Evolutionary conservation across 2,888 invertebrate genomes (phyloP).

Genomic region (Drosophila barbarae): DNA sequence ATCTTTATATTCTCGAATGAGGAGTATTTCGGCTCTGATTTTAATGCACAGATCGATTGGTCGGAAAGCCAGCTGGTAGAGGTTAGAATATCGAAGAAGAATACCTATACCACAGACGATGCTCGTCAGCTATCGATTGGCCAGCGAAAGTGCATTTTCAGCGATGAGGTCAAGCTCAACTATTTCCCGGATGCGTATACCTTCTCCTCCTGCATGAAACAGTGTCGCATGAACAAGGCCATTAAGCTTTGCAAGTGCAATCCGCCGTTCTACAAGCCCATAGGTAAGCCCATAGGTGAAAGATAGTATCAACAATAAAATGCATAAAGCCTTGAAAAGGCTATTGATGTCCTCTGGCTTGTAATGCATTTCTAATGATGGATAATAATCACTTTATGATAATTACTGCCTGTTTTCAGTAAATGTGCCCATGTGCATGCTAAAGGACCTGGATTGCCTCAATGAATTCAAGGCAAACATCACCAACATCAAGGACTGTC

Average conservation of each 20-base stretch:
- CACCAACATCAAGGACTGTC: constrained; percentile 83
- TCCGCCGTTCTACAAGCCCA: constrained; percentile 85
- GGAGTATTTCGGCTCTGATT: constrained; percentile 86
- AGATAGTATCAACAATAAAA: too few species aligned
- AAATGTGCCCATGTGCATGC: constrained; percentile 81
- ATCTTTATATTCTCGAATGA: constrained; percentile 83
- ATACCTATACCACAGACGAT: constrained; percentile 88
- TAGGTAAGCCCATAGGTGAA: constrained; percentile 78
- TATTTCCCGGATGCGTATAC: constrained; percentile 83
- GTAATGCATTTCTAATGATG: too few species aligned
- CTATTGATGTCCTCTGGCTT: too few species aligned
- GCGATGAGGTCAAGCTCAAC: constrained; percentile 84
- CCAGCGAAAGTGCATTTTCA: constrained; percentile 87
- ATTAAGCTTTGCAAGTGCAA: constrained; percentile 85
- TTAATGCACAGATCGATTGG: constrained; percentile 86
- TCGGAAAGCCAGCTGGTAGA: constrained; percentile 79
- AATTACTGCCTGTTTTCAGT: constrained; percentile 33
- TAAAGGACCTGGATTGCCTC: constrained; percentile 83
- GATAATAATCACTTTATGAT: too few species aligned
- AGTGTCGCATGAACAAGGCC: constrained; percentile 86
- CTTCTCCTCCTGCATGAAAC: constrained; percentile 86
- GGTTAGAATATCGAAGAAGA: constrained; percentile 84
- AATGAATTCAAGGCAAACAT: constrained; percentile 81
- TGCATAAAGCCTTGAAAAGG: too few species aligned
- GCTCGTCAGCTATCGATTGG: constrained; percentile 84